These are phyloP conservation scores for Gryllus bimaculatus DNA, from an alignment of 1,140 invertebrate species.

Conservation along the genomic window DNA sequence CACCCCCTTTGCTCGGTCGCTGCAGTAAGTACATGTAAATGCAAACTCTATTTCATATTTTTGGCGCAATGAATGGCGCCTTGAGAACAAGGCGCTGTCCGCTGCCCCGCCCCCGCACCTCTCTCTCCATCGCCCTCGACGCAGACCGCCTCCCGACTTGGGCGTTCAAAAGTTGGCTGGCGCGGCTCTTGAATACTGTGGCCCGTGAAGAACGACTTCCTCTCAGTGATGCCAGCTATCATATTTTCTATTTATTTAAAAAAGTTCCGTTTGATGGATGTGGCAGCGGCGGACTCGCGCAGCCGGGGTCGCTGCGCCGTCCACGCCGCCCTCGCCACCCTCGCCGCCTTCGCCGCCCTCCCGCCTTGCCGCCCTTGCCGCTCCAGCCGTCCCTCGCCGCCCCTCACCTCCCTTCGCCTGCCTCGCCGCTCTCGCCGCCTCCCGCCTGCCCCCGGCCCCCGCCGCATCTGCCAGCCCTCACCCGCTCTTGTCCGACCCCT, in stretches of 20 bases:
- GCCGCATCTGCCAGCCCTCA: too few relatives aligned
- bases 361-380: too few relatives aligned
- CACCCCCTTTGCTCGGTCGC: too few relatives aligned
- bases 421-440: too few relatives aligned
- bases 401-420: too few relatives aligned
- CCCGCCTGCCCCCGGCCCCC: too few relatives aligned
- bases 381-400: too few relatives aligned
- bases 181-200: not conserved
- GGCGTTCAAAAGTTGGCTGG: not conserved
- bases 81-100: not conserved
- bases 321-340: too few relatives aligned
- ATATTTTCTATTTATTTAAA: conserved; percentile 6
- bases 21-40: not conserved
- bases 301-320: not conserved
- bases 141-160: not conserved
- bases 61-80: not conserved
- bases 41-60: not conserved
- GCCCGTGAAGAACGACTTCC: not conserved
- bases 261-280: not conserved
- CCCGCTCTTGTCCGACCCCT: too few relatives aligned
- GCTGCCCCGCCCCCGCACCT: not conserved
- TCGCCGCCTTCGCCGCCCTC: too few relatives aligned
- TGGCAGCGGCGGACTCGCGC: not conserved
- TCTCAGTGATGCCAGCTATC: not conserved
- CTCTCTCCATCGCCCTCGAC: not conserved